These are phyloP conservation scores for Falcunculus frontatus DNA, from an alignment of 2,113 vertebrate genomes.

Conservation along the genomic window DNA sequence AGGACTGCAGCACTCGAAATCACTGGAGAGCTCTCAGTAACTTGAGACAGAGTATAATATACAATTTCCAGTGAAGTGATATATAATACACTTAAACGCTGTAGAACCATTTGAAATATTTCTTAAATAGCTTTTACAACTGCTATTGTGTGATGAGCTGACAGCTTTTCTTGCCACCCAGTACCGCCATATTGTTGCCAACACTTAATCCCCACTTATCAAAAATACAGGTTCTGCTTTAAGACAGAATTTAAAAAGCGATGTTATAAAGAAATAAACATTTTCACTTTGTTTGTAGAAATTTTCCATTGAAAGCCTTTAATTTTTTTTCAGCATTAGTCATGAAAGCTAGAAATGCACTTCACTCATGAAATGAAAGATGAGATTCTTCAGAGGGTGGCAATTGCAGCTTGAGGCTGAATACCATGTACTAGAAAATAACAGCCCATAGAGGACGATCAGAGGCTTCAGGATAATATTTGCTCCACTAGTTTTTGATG, in stretches of 20 bases:
- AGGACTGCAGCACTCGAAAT: not conserved
- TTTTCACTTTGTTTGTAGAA: not conserved
- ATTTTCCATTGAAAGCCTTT: not conserved
- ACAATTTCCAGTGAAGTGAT: not conserved
- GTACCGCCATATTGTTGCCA: not conserved
- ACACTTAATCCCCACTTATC: not conserved
- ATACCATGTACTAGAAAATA: not conserved
- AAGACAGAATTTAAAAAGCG: not conserved
- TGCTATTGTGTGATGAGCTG: not conserved
- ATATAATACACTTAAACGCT: not conserved
- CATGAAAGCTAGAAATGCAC: not conserved
- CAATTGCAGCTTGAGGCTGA: not conserved
- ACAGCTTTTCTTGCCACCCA: not conserved
- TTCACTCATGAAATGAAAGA: not conserved
- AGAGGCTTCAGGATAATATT: not conserved
- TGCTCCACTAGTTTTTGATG: not conserved
- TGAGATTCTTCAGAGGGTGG: not conserved
- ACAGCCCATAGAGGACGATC: not conserved
- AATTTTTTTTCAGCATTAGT: not conserved
- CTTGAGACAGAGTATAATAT: fast-evolving
- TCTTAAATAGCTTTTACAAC: not conserved
- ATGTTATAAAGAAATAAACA: not conserved
- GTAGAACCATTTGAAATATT: not conserved
- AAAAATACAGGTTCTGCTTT: not conserved
- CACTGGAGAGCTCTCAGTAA: not conserved